A percentile compares a stretch with the other conserved stretches of the same genome.
These are phyloP conservation scores for Petrophora chlorosata DNA, from an alignment of 2,888 invertebrate species.

Conservation along the genomic window DNA sequence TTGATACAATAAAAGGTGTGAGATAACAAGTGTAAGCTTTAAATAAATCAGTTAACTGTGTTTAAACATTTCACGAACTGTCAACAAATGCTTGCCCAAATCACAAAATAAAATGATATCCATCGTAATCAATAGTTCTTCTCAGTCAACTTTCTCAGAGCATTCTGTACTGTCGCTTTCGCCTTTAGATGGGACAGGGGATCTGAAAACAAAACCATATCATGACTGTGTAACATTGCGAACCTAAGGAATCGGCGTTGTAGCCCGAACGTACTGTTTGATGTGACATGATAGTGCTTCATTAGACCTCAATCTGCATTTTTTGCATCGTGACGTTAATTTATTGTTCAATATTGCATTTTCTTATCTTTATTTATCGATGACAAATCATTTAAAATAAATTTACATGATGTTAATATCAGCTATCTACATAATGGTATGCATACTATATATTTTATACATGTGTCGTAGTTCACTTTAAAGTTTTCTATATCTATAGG, in stretches of 20 bases:
- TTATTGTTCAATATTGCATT: neutral
- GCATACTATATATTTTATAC: slow-evolving; percentile 38
- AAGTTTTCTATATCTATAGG: slow-evolving; percentile 51
- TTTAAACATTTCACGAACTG: slow-evolving; percentile 44
- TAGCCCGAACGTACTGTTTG: slow-evolving; percentile 11
- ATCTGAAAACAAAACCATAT: slow-evolving; percentile 67
- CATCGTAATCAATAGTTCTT: slow-evolving; percentile 66
- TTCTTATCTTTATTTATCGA: slow-evolving; percentile 3
- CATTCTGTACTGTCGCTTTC: slow-evolving; percentile 82
- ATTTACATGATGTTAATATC: slow-evolving; percentile 25
- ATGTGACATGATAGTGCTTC: slow-evolving; percentile 26
- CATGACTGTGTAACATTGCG: slow-evolving; percentile 24
- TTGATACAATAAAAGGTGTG: slow-evolving; percentile 40
- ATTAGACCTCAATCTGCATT: slow-evolving; percentile 17
- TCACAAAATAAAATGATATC: slow-evolving; percentile 58
- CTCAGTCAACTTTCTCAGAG: slow-evolving; percentile 81
- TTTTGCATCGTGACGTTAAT: slow-evolving; percentile 5
- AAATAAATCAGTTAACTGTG: slow-evolving; percentile 40
- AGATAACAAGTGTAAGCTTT: slow-evolving; percentile 49
- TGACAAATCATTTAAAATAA: slow-evolving; percentile 3
- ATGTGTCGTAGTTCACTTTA: slow-evolving; percentile 44
- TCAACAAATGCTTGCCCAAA: slow-evolving; percentile 70
- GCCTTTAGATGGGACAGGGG: slow-evolving; percentile 81
- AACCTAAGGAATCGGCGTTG: neutral
- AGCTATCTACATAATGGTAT: slow-evolving; percentile 41